Conservation (phyloP, 1,140 invertebrate species). For the Neodiprion lecontei region DNA sequence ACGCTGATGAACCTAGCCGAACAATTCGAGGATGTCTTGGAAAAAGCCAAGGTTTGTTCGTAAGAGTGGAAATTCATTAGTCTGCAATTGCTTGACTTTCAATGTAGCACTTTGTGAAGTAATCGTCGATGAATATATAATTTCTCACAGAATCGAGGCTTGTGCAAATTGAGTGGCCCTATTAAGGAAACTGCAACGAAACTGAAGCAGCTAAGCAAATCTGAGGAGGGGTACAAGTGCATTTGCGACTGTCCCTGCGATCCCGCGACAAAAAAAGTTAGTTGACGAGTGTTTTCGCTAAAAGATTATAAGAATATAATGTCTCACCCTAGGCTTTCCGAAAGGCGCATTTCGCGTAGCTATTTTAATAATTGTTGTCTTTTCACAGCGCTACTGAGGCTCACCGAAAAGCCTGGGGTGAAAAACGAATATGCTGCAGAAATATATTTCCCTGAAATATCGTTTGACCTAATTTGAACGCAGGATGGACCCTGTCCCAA, state of each 20-base stretch:
- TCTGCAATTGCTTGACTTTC: neutral
- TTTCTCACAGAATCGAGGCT: slow-evolving; percentile 20
- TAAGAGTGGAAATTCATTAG: neutral
- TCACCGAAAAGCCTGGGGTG: slow-evolving; percentile 24
- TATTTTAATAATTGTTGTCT: slow-evolving; percentile 20
- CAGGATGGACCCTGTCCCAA: neutral
- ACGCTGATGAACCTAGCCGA: slow-evolving; percentile 7
- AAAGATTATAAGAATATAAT: neutral
- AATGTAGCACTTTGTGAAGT: too few relatives aligned
- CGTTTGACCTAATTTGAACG: neutral
- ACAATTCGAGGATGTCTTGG: slow-evolving; percentile 17
- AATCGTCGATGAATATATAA: neutral
- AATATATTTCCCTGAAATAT: neutral
- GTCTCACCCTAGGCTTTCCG: slow-evolving; percentile 18
- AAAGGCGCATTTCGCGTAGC: neutral
- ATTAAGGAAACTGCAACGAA: slow-evolving; percentile 18
- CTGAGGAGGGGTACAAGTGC: neutral
- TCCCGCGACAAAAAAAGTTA: neutral
- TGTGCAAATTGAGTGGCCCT: slow-evolving; percentile 23
- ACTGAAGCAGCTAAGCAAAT: slow-evolving; percentile 20
- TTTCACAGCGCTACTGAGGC: slow-evolving; percentile 14
- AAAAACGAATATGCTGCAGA: neutral
- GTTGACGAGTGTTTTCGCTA: neutral
- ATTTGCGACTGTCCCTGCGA: slow-evolving; percentile 11
- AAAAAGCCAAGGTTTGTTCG: slow-evolving; percentile 17